Percentiles rank a stretch among this genome's conserved stretches.
Conservation (phyloP, 2,888 invertebrate genomes). For the Heliconius sara region DNA sequence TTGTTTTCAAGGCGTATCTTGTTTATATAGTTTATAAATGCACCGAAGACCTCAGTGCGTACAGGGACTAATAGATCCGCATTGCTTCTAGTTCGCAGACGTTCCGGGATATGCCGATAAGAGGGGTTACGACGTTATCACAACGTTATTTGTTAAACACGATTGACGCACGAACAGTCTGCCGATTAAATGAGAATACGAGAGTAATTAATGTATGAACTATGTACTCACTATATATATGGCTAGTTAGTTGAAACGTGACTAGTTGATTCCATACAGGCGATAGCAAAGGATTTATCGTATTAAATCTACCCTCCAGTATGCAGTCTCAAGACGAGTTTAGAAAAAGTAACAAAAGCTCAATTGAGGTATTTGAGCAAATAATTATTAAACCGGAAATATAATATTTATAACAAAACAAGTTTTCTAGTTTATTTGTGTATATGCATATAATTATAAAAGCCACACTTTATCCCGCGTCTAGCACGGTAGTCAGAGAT, state of each 20-base stretch:
- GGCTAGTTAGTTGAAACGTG: slow-evolving; percentile 17
- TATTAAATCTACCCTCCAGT: background rate
- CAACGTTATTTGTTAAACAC: slow-evolving; percentile 75
- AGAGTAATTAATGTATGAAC: slow-evolving; percentile 38
- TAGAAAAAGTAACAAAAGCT: background rate
- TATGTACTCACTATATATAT: slow-evolving; percentile 19
- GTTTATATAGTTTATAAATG: slow-evolving; percentile 73
- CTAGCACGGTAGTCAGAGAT: too few relatives aligned
- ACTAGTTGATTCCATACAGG: background rate
- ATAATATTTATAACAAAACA: background rate
- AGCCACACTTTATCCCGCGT: too few relatives aligned
- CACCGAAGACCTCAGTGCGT: slow-evolving; percentile 56
- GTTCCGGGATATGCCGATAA: slow-evolving; percentile 81
- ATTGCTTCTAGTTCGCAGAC: slow-evolving; percentile 71
- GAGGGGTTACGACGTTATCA: slow-evolving; percentile 79
- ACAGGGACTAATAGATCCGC: slow-evolving; percentile 69
- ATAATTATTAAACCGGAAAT: background rate
- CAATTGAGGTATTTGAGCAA: too few relatives aligned
- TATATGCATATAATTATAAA: background rate
- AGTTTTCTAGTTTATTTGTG: background rate
- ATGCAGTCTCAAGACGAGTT: background rate
- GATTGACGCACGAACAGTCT: slow-evolving; percentile 81
- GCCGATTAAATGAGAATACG: slow-evolving; percentile 57
- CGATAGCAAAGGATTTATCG: background rate
- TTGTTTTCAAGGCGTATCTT: slow-evolving; percentile 55